phyloP scores from a whole-genome alignment of 2,113 vertebrate genomes.

The Gyps fulvus region DNA sequence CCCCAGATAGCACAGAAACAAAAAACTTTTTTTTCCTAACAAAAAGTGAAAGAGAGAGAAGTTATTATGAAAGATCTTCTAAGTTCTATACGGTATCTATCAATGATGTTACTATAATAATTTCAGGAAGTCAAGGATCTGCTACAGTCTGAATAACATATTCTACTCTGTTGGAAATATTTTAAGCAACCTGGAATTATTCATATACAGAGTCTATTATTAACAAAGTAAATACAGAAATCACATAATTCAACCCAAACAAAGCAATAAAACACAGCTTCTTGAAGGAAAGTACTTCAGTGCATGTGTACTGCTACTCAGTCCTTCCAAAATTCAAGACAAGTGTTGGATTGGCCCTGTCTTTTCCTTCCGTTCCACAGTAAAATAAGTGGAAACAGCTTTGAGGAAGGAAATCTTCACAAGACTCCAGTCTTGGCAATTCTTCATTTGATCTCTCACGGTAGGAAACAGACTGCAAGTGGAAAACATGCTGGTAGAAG shows the following conservation, averaged over 20 bases:
- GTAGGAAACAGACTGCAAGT: not conserved
- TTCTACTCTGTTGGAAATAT: not conserved
- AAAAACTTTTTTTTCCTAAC: not conserved
- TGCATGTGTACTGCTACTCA: not conserved
- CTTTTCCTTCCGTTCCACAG: not conserved
- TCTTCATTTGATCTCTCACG: not conserved
- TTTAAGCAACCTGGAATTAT: not conserved
- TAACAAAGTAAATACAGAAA: not conserved
- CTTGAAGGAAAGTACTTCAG: not conserved
- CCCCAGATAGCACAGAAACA: not conserved
- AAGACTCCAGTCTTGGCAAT: not conserved
- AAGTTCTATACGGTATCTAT: not conserved
- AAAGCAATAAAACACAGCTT: not conserved
- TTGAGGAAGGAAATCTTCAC: not conserved
- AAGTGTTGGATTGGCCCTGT: not conserved
- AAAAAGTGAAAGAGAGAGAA: not conserved
- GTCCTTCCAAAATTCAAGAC: not conserved
- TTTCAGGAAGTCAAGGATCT: not conserved
- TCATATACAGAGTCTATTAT: not conserved
- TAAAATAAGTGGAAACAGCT: not conserved
- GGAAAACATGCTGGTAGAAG: not conserved
- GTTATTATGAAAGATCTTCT: not conserved
- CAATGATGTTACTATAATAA: not conserved
- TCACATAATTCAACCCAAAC: not conserved
- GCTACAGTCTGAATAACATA: not conserved